Conservation (phyloP, 2,113 vertebrate species). For the Scartelaos histophorus region DNA sequence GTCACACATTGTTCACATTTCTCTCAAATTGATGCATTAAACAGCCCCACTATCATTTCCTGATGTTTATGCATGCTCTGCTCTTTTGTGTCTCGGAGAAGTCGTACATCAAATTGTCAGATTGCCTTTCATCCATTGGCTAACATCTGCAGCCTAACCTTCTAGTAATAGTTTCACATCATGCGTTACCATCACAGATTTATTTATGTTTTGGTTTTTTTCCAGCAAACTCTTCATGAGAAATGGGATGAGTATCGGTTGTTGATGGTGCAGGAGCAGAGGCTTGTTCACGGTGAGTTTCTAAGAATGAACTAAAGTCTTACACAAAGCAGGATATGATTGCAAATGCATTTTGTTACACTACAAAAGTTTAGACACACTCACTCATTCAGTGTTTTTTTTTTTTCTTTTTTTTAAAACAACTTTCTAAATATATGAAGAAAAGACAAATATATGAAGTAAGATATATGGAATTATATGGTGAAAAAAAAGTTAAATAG, state of each 20-base stretch:
- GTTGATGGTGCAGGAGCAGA: slow-evolving; percentile 93
- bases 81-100: not conserved
- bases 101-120: not conserved
- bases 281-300: slow-evolving; percentile 86
- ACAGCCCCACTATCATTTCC: not conserved
- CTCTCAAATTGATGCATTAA: slow-evolving; percentile 3
- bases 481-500: no score
- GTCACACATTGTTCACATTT: slow-evolving; percentile 9
- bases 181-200: not conserved
- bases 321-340: not conserved
- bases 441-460: no score
- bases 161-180: not conserved
- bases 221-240: slow-evolving; percentile 93
- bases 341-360: no score
- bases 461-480: no score
- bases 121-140: not conserved
- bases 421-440: no score
- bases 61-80: not conserved
- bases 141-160: slow-evolving; percentile 1
- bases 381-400: no score
- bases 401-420: no score
- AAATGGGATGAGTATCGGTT: slow-evolving; percentile 95
- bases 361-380: no score
- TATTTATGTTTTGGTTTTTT: not conserved
- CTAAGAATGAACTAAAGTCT: not conserved